Percentiles rank a stretch among this genome's conserved stretches.
Evolutionary conservation across 2,888 invertebrate species (phyloP).

Genomic region (Liopterus haemorrhoidalis): DNA sequence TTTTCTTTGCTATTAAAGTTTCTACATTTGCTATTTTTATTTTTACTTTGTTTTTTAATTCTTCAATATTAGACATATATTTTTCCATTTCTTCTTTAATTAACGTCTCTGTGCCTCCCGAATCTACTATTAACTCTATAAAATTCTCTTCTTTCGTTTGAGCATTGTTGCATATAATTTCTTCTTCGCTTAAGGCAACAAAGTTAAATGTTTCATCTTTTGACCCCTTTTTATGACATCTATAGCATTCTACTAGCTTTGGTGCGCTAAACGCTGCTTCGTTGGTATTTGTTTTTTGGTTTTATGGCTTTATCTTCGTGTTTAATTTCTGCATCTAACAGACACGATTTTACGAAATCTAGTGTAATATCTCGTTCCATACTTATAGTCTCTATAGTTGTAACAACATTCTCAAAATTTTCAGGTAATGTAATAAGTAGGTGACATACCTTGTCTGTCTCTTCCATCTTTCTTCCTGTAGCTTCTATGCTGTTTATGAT

Average conservation of each 20-base stretch:
- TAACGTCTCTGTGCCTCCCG: constrained; percentile 4
- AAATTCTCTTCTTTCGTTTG: no score
- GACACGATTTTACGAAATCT: constrained; percentile 10
- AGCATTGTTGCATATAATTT: not conserved
- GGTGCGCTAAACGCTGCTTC: constrained; percentile 4
- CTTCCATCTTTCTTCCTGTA: constrained; percentile 26
- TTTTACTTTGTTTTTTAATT: not conserved
- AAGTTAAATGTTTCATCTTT: not conserved
- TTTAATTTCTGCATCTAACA: constrained; percentile 6
- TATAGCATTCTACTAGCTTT: constrained; percentile 12
- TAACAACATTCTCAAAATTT: constrained; percentile 31
- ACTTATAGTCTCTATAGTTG: constrained; percentile 33
- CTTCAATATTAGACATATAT: not conserved
- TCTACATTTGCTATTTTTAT: constrained; percentile 6
- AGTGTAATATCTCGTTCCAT: constrained; percentile 15
- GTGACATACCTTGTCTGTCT: constrained; percentile 33
- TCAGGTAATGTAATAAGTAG: constrained; percentile 29
- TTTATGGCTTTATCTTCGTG: not conserved
- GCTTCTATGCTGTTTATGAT: constrained; percentile 8
- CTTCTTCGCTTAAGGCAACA: not conserved
- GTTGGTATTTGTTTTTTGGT: not conserved
- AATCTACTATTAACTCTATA: constrained; percentile 3
- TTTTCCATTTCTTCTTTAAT: not conserved
- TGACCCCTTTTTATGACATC: constrained; percentile 15
- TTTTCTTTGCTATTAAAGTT: constrained; percentile 1